These are phyloP conservation scores for Gymnocypris eckloni DNA, from an alignment of 2,797 vertebrate species.

Conservation along the genomic window DNA sequence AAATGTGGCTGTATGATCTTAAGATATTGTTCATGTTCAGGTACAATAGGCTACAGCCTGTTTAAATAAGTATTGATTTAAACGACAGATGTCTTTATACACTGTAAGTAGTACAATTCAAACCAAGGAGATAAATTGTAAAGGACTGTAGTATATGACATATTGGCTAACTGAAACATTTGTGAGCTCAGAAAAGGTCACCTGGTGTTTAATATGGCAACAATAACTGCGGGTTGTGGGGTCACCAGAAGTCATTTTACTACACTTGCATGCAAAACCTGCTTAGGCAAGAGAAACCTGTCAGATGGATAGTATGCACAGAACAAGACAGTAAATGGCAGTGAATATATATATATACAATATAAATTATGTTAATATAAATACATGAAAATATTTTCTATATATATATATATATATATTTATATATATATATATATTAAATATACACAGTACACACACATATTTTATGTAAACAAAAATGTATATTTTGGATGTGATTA, in stretches of 20 bases:
- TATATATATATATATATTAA: no score
- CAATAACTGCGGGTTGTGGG: background rate
- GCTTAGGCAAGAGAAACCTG: constrained; percentile 11
- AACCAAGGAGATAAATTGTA: background rate
- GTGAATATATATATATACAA: background rate
- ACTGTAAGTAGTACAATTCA: background rate
- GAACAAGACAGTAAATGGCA: background rate
- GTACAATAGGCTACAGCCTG: background rate
- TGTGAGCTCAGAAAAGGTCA: background rate
- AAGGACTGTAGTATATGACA: background rate
- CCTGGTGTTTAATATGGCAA: constrained; percentile 4
- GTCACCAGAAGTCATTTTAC: background rate
- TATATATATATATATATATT: background rate
- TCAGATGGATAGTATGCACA: background rate
- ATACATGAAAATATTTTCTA: no score
- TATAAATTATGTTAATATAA: background rate
- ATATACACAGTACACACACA: no score
- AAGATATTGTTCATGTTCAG: background rate
- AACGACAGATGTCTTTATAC: background rate
- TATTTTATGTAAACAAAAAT: no score
- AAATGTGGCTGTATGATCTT: background rate
- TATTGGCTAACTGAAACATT: background rate
- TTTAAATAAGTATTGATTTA: background rate
- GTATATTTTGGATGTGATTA: no score
- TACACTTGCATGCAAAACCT: background rate